Evolutionary conservation across 2,113 vertebrate genomes (phyloP).

Genomic region (Catagonus wagneri): DNA sequence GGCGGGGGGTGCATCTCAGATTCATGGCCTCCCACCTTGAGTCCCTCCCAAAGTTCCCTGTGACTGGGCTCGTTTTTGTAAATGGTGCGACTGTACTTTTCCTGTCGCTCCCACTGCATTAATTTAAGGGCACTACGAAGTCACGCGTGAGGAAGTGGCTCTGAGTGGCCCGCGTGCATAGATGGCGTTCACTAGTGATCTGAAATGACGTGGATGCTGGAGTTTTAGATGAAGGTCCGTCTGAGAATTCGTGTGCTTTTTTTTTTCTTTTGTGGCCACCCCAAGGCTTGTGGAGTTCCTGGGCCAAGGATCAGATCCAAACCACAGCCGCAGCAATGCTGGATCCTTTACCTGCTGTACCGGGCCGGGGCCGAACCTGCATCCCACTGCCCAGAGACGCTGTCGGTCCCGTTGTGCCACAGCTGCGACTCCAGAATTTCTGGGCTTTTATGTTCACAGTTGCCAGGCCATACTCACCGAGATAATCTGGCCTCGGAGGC

Average conservation of each 20-base stretch:
- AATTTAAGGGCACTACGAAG: not conserved
- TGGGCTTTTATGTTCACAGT: not conserved
- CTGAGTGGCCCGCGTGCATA: rapidly evolving
- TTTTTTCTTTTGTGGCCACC: no score
- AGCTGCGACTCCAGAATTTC: no score
- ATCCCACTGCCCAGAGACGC: no score
- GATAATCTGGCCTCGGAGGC: not conserved
- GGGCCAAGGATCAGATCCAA: no score
- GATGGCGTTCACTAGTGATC: not conserved
- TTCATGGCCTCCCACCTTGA: not conserved
- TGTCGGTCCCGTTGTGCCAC: no score
- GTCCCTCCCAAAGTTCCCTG: not conserved
- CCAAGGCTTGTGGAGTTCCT: no score
- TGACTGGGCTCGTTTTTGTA: not conserved
- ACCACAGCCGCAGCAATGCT: no score
- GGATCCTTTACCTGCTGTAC: no score
- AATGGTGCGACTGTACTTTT: not conserved
- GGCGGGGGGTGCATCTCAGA: not conserved
- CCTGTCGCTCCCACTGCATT: rapidly evolving
- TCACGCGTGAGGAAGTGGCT: not conserved
- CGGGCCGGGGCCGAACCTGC: no score
- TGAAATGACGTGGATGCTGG: not conserved
- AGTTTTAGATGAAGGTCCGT: not conserved
- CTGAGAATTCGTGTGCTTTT: no score
- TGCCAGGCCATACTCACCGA: not conserved